Percentiles rank a stretch among this genome's conserved stretches.
Conservation (phyloP, 1,140 invertebrate genomes). For the Rhagoletis pomonella region DNA sequence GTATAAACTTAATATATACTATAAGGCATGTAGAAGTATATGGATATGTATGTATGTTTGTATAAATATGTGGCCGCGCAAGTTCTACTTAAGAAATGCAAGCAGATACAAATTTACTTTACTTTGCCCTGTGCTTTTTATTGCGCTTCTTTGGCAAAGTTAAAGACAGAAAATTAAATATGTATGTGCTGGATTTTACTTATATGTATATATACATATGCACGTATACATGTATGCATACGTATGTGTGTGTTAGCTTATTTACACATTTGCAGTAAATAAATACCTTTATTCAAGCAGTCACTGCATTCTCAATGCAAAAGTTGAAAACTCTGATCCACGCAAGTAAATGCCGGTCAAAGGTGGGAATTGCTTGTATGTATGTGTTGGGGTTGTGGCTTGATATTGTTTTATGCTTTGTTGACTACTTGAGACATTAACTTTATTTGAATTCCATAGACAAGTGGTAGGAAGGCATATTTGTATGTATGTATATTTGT, state of each 20-base stretch:
- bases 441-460: slow-evolving; percentile 10
- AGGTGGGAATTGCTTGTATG: background rate
- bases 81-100: background rate
- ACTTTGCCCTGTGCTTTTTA: too few species aligned
- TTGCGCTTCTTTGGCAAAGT: too few species aligned
- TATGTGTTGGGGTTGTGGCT: background rate
- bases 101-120: too few species aligned
- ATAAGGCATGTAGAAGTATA: background rate
- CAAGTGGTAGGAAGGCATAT: background rate
- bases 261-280: too few species aligned
- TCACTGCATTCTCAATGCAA: background rate
- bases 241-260: background rate
- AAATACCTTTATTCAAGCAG: too few species aligned
- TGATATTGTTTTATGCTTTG: slow-evolving; percentile 26
- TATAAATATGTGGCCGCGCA: background rate
- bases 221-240: background rate
- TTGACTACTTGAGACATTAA: slow-evolving; percentile 39
- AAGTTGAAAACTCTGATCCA: background rate
- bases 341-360: background rate
- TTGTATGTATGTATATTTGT: background rate
- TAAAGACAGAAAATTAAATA: background rate
- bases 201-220: too few species aligned
- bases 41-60: background rate
- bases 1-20: too few species aligned
- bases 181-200: too few species aligned